Conservation (phyloP, 2,888 invertebrate genomes). For the Alloplasta piceator region DNA sequence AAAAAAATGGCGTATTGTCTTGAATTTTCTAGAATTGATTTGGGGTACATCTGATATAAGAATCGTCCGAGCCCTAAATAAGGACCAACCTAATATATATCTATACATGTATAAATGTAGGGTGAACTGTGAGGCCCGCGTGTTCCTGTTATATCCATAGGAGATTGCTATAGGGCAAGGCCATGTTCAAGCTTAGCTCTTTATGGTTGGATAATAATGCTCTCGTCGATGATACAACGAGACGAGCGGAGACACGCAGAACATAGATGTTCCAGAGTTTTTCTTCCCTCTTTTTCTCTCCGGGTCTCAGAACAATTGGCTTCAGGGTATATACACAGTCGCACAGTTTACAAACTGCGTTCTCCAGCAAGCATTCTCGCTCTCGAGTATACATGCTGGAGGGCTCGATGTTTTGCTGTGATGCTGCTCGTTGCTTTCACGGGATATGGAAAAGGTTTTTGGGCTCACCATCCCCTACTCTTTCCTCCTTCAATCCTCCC, state of each 20-base stretch:
- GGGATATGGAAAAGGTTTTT: slow-evolving; percentile 36
- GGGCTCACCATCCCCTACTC: slow-evolving; percentile 15
- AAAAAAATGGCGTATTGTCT: too few species aligned
- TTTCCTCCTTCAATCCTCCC: slow-evolving; percentile 14
- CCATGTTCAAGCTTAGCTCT: slow-evolving; percentile 52
- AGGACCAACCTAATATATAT: too few species aligned
- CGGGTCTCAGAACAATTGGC: slow-evolving; percentile 53
- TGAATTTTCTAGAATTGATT: too few species aligned
- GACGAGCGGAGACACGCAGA: slow-evolving; percentile 64
- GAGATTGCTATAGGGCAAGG: slow-evolving; percentile 24
- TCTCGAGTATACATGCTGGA: slow-evolving; percentile 44
- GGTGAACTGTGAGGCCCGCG: background rate
- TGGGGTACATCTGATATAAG: too few species aligned
- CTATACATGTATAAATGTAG: too few species aligned
- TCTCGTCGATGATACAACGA: slow-evolving; percentile 36
- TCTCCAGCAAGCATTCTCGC: slow-evolving; percentile 32
- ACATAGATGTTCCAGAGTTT: slow-evolving; percentile 38
- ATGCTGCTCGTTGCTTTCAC: slow-evolving; percentile 11
- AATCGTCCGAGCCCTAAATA: too few species aligned
- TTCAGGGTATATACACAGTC: slow-evolving; percentile 54
- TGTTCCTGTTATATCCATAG: background rate
- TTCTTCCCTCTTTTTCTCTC: slow-evolving; percentile 27
- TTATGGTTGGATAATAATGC: slow-evolving; percentile 58
- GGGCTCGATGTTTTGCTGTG: slow-evolving; percentile 52
- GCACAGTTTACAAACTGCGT: slow-evolving; percentile 61